phyloP scores from a whole-genome alignment of 1,140 invertebrate species.

The Dufourea novaeangliae region DNA sequence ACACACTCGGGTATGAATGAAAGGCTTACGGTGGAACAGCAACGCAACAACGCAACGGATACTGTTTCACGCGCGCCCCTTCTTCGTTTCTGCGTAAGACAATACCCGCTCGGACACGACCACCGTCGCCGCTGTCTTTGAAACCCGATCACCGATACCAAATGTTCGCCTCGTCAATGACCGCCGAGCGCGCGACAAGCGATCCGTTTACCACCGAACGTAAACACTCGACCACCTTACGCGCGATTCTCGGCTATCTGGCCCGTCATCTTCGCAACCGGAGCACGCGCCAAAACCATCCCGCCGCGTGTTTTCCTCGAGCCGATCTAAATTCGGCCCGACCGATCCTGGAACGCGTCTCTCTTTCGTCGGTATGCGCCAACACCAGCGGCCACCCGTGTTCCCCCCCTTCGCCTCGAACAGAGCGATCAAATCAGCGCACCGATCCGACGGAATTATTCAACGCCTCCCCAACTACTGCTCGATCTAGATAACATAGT shows the following conservation, averaged over 20 bases:
- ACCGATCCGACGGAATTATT: constrained; percentile 60
- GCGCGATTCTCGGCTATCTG: constrained; percentile 3
- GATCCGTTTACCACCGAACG: too few species aligned
- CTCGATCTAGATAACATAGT: constrained; percentile 51
- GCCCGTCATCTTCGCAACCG: constrained; percentile 43
- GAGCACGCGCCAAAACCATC: constrained; percentile 49
- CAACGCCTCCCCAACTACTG: constrained; percentile 49
- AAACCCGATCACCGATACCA: not conserved
- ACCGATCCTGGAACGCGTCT: constrained; percentile 56
- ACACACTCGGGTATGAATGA: not conserved
- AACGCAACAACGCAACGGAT: not conserved
- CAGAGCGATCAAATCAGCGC: constrained; percentile 24
- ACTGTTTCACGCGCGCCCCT: not conserved
- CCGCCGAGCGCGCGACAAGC: too few species aligned
- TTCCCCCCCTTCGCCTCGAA: constrained; percentile 27
- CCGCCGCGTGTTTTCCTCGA: constrained; percentile 55
- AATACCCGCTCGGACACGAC: not conserved
- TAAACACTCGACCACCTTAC: not conserved
- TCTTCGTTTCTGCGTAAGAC: not conserved
- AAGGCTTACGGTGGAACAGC: not conserved
- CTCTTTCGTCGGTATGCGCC: constrained; percentile 42
- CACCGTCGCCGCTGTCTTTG: not conserved
- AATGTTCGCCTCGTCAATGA: not conserved
- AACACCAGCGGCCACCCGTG: not conserved
- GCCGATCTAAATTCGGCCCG: constrained; percentile 62